Percentiles rank a stretch among this genome's conserved stretches.
Conservation (phyloP, 2,797 vertebrate genomes). For the Cryptoprocta ferox region DNA sequence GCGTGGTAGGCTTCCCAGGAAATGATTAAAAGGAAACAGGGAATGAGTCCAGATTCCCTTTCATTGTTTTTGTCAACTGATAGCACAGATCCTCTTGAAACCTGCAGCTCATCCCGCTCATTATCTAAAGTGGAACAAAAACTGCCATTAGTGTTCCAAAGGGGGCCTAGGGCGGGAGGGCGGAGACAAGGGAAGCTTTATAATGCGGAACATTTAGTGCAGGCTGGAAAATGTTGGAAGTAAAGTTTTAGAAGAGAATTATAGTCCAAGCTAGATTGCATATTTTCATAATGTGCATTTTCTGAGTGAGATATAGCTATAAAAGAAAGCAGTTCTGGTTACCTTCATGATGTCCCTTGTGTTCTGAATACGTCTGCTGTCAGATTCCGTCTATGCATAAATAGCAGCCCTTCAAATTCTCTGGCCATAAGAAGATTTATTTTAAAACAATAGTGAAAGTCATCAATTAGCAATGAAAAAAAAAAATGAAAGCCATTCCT, state of each 20-base stretch:
- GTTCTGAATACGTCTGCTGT: not conserved
- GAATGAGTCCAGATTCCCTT: conserved; percentile 51
- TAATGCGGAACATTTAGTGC: conserved; percentile 44
- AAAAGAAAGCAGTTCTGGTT: conserved; percentile 40
- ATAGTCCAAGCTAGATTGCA: not conserved
- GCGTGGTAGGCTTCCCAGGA: conserved; percentile 30
- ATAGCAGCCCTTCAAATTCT: conserved; percentile 62
- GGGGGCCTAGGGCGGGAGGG: not conserved
- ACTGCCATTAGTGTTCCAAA: conserved; percentile 56
- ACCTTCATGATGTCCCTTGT: not conserved
- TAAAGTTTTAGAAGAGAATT: conserved; percentile 59
- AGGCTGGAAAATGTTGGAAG: conserved; percentile 58
- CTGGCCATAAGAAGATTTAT: conserved; percentile 60
- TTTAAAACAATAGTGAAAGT: conserved; percentile 74
- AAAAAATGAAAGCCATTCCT: conserved; percentile 67
- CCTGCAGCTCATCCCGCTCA: conserved; percentile 60
- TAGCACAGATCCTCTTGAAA: conserved; percentile 68
- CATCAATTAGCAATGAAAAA: conserved; percentile 75
- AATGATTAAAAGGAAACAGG: conserved; percentile 66
- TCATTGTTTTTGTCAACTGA: conserved; percentile 73
- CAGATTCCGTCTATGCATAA: conserved; percentile 54
- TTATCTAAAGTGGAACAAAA: conserved; percentile 74
- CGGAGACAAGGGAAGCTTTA: conserved; percentile 3
- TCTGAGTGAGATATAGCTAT: conserved; percentile 39
- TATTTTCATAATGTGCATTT: conserved; percentile 58